phyloP scores from a whole-genome alignment of 2,888 invertebrate genomes.

The Gisinianus flammeolus region DNA sequence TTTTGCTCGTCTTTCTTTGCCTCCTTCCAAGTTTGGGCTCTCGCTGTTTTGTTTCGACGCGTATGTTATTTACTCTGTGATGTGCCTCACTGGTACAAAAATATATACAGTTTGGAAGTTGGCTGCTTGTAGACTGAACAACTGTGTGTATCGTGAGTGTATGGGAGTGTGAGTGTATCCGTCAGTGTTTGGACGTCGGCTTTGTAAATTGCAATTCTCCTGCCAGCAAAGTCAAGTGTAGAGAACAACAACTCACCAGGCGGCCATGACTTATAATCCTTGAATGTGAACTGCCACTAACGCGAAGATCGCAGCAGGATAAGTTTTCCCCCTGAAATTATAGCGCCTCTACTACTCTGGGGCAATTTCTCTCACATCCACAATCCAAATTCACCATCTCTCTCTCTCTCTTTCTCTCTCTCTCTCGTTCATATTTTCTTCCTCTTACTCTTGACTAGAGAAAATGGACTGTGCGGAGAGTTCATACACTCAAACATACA shows the following conservation, averaged over 20 bases:
- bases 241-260: slow-evolving; percentile 38
- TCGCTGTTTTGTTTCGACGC: not conserved
- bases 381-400: not conserved
- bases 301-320: slow-evolving; percentile 38
- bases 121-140: not conserved
- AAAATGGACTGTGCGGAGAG: not conserved
- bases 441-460: not conserved
- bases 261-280: slow-evolving; percentile 42
- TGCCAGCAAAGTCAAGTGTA: slow-evolving; percentile 32
- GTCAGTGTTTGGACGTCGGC: not conserved
- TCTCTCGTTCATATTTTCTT: not conserved
- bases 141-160: not conserved
- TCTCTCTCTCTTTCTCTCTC: not conserved
- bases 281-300: slow-evolving; percentile 37
- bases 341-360: slow-evolving; percentile 22
- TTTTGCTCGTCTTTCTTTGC: not conserved
- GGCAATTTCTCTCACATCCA: slow-evolving; percentile 4
- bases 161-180: not conserved
- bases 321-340: slow-evolving; percentile 39
- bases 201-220: slow-evolving; percentile 30
- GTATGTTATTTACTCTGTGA: not conserved
- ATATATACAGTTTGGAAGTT: not conserved
- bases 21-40: not conserved
- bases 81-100: not conserved
- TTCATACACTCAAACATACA: not conserved